Conservation (phyloP, 2,888 invertebrate species). For the Rotaria sp. region DNA sequence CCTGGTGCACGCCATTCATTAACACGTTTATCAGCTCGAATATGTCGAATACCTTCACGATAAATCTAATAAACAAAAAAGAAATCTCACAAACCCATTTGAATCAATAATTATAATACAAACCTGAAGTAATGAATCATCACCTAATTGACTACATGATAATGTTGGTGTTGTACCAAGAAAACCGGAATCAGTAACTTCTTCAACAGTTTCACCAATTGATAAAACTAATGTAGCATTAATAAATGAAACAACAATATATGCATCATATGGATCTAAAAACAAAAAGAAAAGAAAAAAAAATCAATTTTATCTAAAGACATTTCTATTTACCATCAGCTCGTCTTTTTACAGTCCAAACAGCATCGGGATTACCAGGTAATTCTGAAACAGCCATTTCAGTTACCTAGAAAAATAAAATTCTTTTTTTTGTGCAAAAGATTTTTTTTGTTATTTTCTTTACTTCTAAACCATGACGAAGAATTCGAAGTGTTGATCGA, state of each 20-base stretch:
- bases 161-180: constrained; percentile 94
- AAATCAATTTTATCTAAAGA: constrained; percentile 58
- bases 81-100: constrained; percentile 60
- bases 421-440: background rate
- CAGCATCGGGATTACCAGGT: constrained; percentile 98
- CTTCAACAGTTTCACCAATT: constrained; percentile 99
- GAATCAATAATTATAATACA: background rate
- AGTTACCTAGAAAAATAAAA: constrained; percentile 50
- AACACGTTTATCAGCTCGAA: constrained; percentile 90
- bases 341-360: constrained; percentile 94
- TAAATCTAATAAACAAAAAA: constrained; percentile 58
- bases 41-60: constrained; percentile 95
- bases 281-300: constrained; percentile 56
- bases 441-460: constrained; percentile 29
- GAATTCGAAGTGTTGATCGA: constrained; percentile 79
- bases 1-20: constrained; percentile 99
- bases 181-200: constrained; percentile 98
- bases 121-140: constrained; percentile 92
- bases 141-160: constrained; percentile 92
- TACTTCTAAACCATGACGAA: constrained; percentile 86
- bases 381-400: constrained; percentile 99
- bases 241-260: constrained; percentile 98
- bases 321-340: constrained; percentile 64
- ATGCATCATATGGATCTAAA: constrained; percentile 88
- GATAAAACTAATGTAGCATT: constrained; percentile 94